These are phyloP conservation scores for Sceloporus undulatus DNA, from an alignment of 2,113 vertebrate species.

Conservation along the genomic window DNA sequence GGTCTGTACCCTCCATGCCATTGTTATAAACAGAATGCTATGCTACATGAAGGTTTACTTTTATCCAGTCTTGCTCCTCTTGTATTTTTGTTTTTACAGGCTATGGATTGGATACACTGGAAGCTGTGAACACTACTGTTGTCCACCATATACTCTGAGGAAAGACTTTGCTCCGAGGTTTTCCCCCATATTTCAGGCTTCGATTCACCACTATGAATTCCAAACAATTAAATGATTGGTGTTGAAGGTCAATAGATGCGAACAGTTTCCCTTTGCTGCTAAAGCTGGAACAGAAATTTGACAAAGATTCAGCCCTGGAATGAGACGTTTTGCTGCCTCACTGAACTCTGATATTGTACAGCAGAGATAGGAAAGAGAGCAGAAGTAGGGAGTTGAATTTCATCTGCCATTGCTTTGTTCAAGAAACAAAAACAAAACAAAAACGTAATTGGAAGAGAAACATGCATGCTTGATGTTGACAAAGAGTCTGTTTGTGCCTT, in stretches of 20 bases:
- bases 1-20: neutral
- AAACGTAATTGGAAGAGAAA: conserved; percentile 56
- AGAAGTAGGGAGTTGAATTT: conserved; percentile 29
- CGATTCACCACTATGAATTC: conserved; percentile 52
- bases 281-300: conserved; percentile 49
- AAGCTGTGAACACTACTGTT: conserved; percentile 5
- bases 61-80: neutral
- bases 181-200: conserved; percentile 30
- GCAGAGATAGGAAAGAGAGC: conserved; percentile 11
- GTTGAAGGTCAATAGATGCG: conserved; percentile 61
- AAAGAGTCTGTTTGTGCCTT: conserved; percentile 58
- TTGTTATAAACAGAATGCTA: neutral
- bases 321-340: conserved; percentile 17
- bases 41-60: neutral
- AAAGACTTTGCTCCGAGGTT: conserved; percentile 41
- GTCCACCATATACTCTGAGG: conserved; percentile 28
- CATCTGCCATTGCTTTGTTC: conserved; percentile 57
- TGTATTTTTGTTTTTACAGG: neutral
- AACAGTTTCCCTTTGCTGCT: conserved; percentile 55
- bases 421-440: conserved; percentile 39
- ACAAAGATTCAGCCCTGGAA: conserved; percentile 45
- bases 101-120: neutral
- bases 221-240: conserved; percentile 52
- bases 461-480: conserved; percentile 46
- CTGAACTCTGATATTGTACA: conserved; percentile 6